Base-by-base conservation (phyloP, 1,140 invertebrate genomes). In the Plodia interpunctella region DNA sequence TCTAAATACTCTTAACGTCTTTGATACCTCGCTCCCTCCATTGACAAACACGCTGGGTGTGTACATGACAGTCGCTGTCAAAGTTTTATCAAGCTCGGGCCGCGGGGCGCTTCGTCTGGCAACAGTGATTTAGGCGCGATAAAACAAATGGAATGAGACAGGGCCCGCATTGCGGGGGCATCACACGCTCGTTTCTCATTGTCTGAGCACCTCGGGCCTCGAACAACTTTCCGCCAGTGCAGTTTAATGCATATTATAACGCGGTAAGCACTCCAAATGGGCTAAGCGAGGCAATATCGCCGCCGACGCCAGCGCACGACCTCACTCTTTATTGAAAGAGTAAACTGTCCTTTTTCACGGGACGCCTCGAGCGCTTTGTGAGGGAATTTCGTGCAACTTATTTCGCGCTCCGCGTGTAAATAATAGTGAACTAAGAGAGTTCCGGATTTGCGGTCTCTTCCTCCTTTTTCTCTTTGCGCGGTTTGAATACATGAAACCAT, bases 1-100 rank as follows among this genome's bases (percentile, higher is more conserved):
- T 84, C 79, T 84, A 89, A 89, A 89, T 82, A 85, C 83, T 88
- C 86, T 85, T 87, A 87, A 83, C 81, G 83, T 86, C 86, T 89
- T 84, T 84, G 82, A 87, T 89, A 87, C 76, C 78, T 80, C 76
- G 63, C 75, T 76, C 80, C 76, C 73, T 78, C 76, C 83, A 84
- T 81, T 83, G 78, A 84, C 78, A 83, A 81, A 83, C 76, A 80
- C 69, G 72, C 57, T 49, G 63, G 60, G 74, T 67, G 71, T 88
- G 83, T 80, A 66, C 62, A 78, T 77, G 83, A 87, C 83, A 86
- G 81, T 68, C 59, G 72, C 75, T 85, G 86, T 84, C 82, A 87
- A 88, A 88, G 65, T 88, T 84, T 80, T 79, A 77, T 82, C 79
- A 79, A 74, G 62, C 62, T 68, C 65, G 55, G 61, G 59, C 9